phyloP scores from a whole-genome alignment of 2,113 vertebrate species.

The Dromiciops gliroides region DNA sequence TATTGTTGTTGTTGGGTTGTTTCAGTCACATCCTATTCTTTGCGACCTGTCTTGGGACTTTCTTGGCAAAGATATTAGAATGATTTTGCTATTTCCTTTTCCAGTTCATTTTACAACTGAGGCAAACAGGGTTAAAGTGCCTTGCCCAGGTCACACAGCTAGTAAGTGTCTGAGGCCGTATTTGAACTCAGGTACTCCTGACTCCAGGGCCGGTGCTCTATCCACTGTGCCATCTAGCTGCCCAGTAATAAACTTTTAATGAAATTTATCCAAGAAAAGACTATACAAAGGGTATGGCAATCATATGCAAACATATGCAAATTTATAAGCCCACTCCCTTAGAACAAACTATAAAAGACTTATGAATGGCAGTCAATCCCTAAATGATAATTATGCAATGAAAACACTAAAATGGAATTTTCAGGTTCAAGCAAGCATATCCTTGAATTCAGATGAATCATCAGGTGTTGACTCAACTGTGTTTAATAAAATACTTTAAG shows the following conservation, averaged over 20 bases:
- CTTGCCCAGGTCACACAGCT: neutral
- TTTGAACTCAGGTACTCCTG: neutral
- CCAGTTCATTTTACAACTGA: neutral
- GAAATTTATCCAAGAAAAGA: neutral
- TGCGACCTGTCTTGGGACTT: neutral
- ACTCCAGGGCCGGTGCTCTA: neutral
- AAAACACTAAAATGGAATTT: neutral
- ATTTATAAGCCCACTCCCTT: neutral
- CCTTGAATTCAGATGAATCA: neutral
- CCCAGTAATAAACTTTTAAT: neutral
- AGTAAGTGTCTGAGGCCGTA: neutral
- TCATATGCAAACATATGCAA: neutral
- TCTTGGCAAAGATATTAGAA: neutral
- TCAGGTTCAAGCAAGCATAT: constrained; percentile 1
- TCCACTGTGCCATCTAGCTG: neutral
- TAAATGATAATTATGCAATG: neutral
- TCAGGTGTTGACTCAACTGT: neutral
- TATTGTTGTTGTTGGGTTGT: neutral
- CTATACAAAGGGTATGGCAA: neutral
- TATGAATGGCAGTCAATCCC: neutral
- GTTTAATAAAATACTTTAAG: neutral
- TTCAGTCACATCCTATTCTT: neutral
- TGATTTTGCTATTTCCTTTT: neutral
- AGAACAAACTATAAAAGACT: neutral
- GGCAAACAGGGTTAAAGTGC: neutral